Evolutionary conservation across 2,888 invertebrate species (phyloP), one percentile per base, ranked within the genome.

Genomic region (Drymonia ruficornis): DNA sequence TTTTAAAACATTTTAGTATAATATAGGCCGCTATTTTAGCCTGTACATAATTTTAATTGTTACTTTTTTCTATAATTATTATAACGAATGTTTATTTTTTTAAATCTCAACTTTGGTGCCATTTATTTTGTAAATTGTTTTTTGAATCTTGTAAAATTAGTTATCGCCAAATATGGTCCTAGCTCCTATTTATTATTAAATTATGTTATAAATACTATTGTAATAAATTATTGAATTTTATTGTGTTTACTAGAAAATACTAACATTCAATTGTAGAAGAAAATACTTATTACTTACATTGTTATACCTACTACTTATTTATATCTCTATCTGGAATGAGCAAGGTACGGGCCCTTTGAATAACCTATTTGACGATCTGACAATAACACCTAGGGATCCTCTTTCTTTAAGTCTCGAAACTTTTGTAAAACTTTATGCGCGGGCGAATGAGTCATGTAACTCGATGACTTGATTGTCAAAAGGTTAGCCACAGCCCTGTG

Each of bases 341-440:
- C 36, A n/a, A 11, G n/a, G 3, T 36, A 36, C 36, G n/a, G 5
- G 4, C 12, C 12, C n/a, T 36, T 9, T 36, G 3, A 36, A 4
- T 3, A n/a, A n/a, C 36, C 36, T 3, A 13, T n/a, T 1, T 36
- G 3, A 36, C n/a, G 31, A 31, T 36, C 3, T 11, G 9, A 36
- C 5, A 13, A 36, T 8, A 40, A 40, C 11, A 40, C 9, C 12
- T 16, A 40, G 7, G 11, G 5, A 57, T 89, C 84, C 11, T 81
- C 72, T 29, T 60, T 67, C 65, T 81, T 81, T 0, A 90, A 69
- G 38, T 83, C 71, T 19, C 76, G 68, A 61, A 91, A 91, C 65
- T 80, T 89, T 52, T 84, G 74, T 28, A 91, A 70, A 13, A 91
- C 78, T 55, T 76, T 87, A 36, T 85, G 83, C 1, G 78, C 88